A percentile compares a stretch with the other conserved stretches of the same genome.
These are phyloP conservation scores for Peromyscus attwateri DNA, from an alignment of 2,797 vertebrate species.

Conservation along the genomic window DNA sequence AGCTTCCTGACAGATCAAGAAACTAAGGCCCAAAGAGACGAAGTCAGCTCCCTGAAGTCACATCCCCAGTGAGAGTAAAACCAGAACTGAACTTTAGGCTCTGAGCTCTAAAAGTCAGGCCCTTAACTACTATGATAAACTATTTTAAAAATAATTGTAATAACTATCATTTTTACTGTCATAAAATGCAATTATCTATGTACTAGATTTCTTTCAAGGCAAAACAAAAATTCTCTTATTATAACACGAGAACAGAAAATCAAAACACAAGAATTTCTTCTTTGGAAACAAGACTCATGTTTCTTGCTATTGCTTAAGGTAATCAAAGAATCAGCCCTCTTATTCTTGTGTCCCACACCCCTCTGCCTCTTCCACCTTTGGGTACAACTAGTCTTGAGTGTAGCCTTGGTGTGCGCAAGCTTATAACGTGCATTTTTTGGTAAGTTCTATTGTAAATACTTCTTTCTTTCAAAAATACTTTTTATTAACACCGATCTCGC, in stretches of 20 bases:
- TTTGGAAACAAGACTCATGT: background rate
- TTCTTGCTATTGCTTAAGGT: background rate
- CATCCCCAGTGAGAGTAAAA: background rate
- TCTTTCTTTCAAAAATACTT: background rate
- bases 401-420: no score
- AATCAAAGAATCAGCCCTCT: background rate
- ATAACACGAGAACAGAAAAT: background rate
- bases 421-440: background rate
- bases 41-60: background rate
- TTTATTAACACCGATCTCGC: background rate
- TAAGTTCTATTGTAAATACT: background rate
- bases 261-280: background rate
- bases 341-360: background rate
- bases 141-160: conserved; percentile 23
- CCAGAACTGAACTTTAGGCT: background rate
- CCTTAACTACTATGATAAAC: background rate
- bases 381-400: background rate
- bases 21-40: background rate
- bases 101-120: background rate
- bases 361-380: background rate
- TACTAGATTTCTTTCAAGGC: conserved; percentile 14
- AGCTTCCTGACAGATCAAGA: background rate
- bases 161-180: background rate
- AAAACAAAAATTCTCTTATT: background rate
- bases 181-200: background rate